phyloP scores from a whole-genome alignment of 1,140 invertebrate genomes.

The Drosophila tropicalis region DNA sequence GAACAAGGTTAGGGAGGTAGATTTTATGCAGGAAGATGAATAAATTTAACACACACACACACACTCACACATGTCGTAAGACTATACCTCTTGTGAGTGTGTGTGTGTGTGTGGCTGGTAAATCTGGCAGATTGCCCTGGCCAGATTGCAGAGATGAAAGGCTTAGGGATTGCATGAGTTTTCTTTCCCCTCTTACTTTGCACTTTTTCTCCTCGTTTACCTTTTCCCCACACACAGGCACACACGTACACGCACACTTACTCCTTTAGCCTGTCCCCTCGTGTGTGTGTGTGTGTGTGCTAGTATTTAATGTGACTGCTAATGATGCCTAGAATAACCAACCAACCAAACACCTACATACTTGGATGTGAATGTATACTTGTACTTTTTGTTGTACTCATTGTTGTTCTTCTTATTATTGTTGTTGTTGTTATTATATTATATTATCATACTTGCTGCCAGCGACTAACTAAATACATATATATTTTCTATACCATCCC shows the following conservation, averaged over 20 bases:
- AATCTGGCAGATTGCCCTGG: constrained; percentile 71
- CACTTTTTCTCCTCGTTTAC: constrained; percentile 3
- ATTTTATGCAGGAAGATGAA: constrained; percentile 60
- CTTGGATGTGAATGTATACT: background rate
- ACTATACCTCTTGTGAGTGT: background rate
- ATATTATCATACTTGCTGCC: background rate
- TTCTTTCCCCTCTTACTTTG: background rate
- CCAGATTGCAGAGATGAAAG: constrained; percentile 50
- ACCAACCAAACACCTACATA: background rate
- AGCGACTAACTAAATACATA: constrained; percentile 1
- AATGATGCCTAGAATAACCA: constrained; percentile 17
- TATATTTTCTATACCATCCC: background rate
- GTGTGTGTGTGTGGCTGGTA: constrained; percentile 33
- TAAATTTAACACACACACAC: constrained; percentile 58
- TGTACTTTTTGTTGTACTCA: background rate
- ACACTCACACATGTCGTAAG: constrained; percentile 19
- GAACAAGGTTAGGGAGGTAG: background rate
- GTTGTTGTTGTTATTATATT: background rate
- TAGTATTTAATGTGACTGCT: constrained; percentile 33
- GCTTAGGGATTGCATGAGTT: constrained; percentile 27
- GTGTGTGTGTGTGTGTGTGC: constrained; percentile 15
- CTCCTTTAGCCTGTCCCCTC: no score
- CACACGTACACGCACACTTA: background rate
- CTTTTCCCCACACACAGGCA: background rate
- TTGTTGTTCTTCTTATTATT: constrained; percentile 15